Evolutionary conservation across 2,797 vertebrate species (phyloP).

Genomic region (Nannoperca obscura): DNA sequence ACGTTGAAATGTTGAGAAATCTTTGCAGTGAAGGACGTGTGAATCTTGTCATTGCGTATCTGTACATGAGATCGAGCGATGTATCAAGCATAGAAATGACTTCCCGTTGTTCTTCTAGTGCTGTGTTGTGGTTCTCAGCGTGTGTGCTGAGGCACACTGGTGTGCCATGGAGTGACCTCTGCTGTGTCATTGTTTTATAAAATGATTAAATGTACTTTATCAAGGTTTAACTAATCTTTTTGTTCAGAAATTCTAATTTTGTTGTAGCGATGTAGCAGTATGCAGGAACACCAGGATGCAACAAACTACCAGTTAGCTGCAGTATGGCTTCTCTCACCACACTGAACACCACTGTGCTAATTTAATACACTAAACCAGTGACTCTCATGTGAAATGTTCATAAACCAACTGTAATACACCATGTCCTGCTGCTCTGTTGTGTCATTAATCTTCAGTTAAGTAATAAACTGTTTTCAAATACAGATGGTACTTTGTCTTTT

Average conservation of each 20-base stretch:
- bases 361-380: slow-evolving; percentile 47
- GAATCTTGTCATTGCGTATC: slow-evolving; percentile 8
- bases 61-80: slow-evolving; percentile 1
- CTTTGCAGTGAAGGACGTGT: neutral
- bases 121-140: slow-evolving; percentile 2
- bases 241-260: slow-evolving; percentile 22
- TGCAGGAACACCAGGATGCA: slow-evolving; percentile 24
- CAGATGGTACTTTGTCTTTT: slow-evolving; percentile 3
- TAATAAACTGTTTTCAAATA: slow-evolving; percentile 62
- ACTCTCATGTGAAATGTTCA: slow-evolving; percentile 35
- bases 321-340: slow-evolving; percentile 25
- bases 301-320: slow-evolving; percentile 22
- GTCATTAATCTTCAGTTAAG: slow-evolving; percentile 34
- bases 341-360: slow-evolving; percentile 23
- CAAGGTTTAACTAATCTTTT: slow-evolving; percentile 36
- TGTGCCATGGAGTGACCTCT: slow-evolving; percentile 7
- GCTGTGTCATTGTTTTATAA: slow-evolving; percentile 11
- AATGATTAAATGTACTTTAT: slow-evolving; percentile 22
- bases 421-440: slow-evolving; percentile 50
- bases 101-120: slow-evolving; percentile 6
- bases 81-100: neutral
- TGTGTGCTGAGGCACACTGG: slow-evolving; percentile 9
- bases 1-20: slow-evolving; percentile 15
- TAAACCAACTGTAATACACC: slow-evolving; percentile 28
- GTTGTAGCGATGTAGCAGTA: slow-evolving; percentile 29